Base-by-base conservation (phyloP, 2,113 vertebrate genomes). In the Myiozetetes cayanensis region DNA sequence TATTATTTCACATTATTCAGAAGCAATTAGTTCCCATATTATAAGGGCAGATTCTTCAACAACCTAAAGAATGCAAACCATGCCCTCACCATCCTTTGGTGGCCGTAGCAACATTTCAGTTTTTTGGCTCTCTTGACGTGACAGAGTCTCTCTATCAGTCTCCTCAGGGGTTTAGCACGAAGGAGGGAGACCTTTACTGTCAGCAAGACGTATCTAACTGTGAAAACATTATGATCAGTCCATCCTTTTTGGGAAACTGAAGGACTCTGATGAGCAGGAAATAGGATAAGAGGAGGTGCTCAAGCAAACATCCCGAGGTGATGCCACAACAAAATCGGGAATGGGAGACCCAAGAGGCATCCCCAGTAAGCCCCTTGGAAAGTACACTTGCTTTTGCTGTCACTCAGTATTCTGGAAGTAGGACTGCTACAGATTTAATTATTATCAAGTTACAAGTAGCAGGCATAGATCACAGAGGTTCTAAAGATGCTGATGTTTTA, bases 291-390 rank as follows among this genome's bases (percentile, higher is more conserved):
- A 73, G 49, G 70, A 61, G 3, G 14, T 37, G 19, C 4, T 77
- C 20, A 55, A 47, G 21, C 3, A 68, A 62, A 59, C 6, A 3
- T 43, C 46, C 28, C 16, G 19, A 20, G 23, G 15, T 0, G 0
- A 66, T 4, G 4, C 4, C 28, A 46, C 35, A 76, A 4, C 2
- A 76, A 74, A 73, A 74, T 11, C 0, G 0, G 5, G 52, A 76
- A 62, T 33, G 22, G 41, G 83, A 71, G 50, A 73, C 6, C 7
- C n/a, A 61, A 37, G 1, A 50, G 30, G 25, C 47, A 7, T 31
- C 8, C 46, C 9, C 35, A 63, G 24, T 43, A 67, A 67, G 17
- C 44, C 74, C 30, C 39, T 18, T 9, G 4, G 25, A 55, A 81
- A 47, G 2, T 6, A 9, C 25, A 50, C 35, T 47, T 86, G 6